These are phyloP conservation scores for Ibidorhyncha struthersii DNA, from an alignment of 2,113 vertebrate species.

Conservation along the genomic window DNA sequence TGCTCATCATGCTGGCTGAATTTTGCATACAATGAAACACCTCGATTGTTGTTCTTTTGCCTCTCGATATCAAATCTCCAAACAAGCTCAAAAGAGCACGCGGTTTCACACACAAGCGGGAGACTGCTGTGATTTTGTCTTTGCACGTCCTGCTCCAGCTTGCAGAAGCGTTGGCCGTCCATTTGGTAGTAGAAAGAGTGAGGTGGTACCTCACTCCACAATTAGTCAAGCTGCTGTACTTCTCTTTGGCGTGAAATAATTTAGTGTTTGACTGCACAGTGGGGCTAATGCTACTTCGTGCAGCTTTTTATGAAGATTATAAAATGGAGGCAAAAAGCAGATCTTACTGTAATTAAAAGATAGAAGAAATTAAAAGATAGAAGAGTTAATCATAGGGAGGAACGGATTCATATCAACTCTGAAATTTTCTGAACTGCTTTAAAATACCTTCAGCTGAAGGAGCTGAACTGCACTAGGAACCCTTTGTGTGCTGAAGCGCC, in stretches of 20 bases:
- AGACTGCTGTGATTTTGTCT: background rate
- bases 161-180: fast-evolving
- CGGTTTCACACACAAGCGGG: background rate
- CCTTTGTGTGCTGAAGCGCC: background rate
- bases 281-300: background rate
- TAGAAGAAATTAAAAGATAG: background rate
- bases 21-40: background rate
- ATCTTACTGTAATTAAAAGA: background rate
- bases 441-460: background rate
- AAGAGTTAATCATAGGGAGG: background rate
- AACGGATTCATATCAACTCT: background rate
- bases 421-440: background rate
- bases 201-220: fast-evolving
- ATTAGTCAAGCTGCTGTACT: background rate
- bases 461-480: background rate
- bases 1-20: background rate
- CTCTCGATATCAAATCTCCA: background rate
- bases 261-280: background rate
- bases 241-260: background rate
- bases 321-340: background rate
- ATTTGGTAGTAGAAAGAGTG: background rate
- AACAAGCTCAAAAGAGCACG: fast-evolving
- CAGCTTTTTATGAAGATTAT: background rate
- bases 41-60: background rate
- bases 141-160: background rate